Conservation (phyloP, 2,113 vertebrate genomes). For the Macquaria ambigua region DNA sequence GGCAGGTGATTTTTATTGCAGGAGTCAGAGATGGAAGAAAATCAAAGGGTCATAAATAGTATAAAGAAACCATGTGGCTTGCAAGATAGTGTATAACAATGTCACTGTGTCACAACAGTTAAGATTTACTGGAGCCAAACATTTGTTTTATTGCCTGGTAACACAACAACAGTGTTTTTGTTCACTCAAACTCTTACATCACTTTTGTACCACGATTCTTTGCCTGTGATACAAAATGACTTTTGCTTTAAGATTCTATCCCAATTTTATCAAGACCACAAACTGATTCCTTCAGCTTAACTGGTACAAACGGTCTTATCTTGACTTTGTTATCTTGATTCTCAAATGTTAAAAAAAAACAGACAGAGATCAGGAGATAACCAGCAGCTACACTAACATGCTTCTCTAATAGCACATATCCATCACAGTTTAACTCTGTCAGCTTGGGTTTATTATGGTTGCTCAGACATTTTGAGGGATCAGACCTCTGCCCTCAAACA, state of each 20-base stretch:
- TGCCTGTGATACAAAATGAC: neutral
- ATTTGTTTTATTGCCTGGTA: constrained; percentile 1
- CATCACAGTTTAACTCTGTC: constrained; percentile 46
- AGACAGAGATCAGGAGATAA: constrained; percentile 11
- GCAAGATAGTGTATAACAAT: neutral
- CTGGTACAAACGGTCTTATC: neutral
- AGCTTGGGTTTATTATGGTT: constrained; percentile 62
- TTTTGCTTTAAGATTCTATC: neutral
- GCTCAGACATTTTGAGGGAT: constrained; percentile 48
- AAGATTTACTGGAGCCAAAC: neutral
- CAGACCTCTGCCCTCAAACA: constrained; percentile 68
- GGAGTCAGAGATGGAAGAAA: neutral
- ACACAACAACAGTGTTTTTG: neutral
- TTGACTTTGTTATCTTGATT: neutral
- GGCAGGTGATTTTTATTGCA: neutral
- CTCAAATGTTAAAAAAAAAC: neutral
- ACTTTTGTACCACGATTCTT: no score
- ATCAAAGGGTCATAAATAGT: neutral
- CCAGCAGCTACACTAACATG: constrained; percentile 1
- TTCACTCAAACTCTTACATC: neutral
- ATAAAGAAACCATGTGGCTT: neutral
- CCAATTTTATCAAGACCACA: neutral
- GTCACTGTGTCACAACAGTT: constrained; percentile 9
- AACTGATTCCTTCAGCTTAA: neutral
- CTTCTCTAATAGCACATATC: constrained; percentile 20